Evolutionary conservation across 2,888 invertebrate species (phyloP), one percentile per base, ranked within the genome.

Genomic region (Orchesella flavescens): DNA sequence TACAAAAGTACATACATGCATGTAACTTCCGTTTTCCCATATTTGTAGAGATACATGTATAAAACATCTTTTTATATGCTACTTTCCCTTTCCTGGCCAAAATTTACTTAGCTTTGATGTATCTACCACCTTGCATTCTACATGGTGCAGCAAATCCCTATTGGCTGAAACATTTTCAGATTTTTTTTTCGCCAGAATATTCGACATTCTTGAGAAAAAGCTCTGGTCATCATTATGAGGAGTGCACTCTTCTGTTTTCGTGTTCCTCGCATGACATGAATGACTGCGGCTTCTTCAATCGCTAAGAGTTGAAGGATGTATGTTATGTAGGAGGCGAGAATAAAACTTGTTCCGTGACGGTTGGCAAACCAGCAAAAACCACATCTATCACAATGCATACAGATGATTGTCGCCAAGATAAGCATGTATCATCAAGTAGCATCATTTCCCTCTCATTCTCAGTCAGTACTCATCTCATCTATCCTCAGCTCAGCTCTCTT

Each of bases 331-430:
- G 66, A 17, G 66, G 17, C 17, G 10, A 19, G 13, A 66, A 19
- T 19, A 17, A 43, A 65, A 65, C 75, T 15, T 53, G 66, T 66
- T 75, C 55, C 66, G 53, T 75, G 75, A 75, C 66, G 75, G 66
- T 66, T 75, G 66, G 75, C 75, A 75, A 75, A 75, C 75, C 55
- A 75, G 75, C 75, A 55, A 75, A 66, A 75, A 66, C 66, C 66
- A 66, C 66, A 66, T 53, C 53, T 53, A 15, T 53, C 53, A 53
- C 17, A 12, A 17, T 68, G 44, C n/a, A 15, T 69, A 23, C n/a
- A 24, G 24, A 69, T 53, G 75, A 75, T 75, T 75, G 75, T 66
- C 75, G 75, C 66, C 44, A 55, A 75, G 75, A 75, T 75, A 75
- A 75, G 66, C 34, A 23, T 34, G 65, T 15, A 53, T 61, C 23